Conservation (phyloP, 2,113 vertebrate species). For the Hippotragus niger region DNA sequence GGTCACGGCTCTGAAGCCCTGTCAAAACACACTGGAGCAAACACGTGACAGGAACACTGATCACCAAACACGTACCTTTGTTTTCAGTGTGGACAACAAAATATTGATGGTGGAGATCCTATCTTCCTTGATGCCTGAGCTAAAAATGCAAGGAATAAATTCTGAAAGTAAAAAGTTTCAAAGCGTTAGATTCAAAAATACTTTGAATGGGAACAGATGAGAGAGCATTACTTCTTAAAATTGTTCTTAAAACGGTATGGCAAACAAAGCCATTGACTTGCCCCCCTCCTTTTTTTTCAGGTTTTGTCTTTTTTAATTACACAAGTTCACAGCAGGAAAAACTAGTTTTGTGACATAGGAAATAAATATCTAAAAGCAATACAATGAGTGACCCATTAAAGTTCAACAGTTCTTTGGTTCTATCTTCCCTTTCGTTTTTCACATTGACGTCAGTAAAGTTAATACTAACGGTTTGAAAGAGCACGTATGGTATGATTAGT, state of each 20-base stretch:
- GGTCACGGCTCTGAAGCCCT: not conserved
- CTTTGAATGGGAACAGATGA: not conserved
- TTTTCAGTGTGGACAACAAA: conserved; percentile 90
- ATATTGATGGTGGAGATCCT: conserved; percentile 90
- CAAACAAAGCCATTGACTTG: not conserved
- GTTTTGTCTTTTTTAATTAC: not conserved
- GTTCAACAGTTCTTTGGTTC: not conserved
- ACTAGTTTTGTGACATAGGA: not conserved
- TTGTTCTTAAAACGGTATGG: not conserved
- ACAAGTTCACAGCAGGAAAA: not conserved
- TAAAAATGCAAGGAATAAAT: conserved; percentile 91
- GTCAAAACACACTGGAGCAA: not conserved
- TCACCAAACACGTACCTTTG: conserved; percentile 81
- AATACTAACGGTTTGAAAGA: not conserved
- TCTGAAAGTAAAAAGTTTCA: conserved; percentile 81
- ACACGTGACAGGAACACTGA: rapidly evolving
- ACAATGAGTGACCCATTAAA: not conserved
- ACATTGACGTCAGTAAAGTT: not conserved
- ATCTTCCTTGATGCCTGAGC: conserved; percentile 91
- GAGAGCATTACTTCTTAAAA: not conserved
- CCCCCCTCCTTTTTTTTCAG: not conserved
- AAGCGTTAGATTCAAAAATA: conserved; percentile 39
- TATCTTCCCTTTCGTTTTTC: not conserved
- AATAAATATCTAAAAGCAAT: not conserved
- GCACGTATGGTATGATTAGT: rapidly evolving